A percentile compares a stretch with the other conserved stretches of the same genome.
phyloP scores from a whole-genome alignment of 2,113 vertebrate species.

The Orthochromis indermauri region DNA sequence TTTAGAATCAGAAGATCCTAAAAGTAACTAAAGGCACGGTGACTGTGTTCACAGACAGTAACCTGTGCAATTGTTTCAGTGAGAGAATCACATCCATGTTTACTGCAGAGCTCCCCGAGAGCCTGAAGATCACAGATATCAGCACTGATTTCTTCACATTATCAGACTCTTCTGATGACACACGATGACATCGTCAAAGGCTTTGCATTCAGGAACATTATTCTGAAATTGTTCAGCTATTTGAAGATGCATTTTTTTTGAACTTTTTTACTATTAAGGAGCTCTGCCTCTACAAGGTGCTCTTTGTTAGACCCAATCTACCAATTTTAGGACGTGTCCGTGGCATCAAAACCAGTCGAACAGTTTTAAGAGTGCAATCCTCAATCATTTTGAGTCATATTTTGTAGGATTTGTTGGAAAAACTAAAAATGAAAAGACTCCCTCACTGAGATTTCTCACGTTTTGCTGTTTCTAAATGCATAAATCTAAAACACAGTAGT shows the following conservation, averaged over 20 bases:
- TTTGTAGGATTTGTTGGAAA: neutral
- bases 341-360: neutral
- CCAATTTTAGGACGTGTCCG: neutral
- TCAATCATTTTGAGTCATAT: fast-evolving
- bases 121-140: neutral
- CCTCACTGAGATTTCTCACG: neutral
- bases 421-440: neutral
- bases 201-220: neutral
- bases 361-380: neutral
- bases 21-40: neutral
- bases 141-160: neutral
- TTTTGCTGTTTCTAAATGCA: neutral
- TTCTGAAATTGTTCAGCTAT: neutral
- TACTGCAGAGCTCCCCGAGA: neutral
- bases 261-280: neutral
- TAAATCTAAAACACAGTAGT: neutral
- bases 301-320: fast-evolving
- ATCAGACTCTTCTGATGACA: neutral
- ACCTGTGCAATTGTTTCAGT: neutral
- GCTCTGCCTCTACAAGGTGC: neutral
- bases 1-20: neutral
- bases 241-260: neutral
- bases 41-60: neutral
- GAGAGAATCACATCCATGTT: neutral
- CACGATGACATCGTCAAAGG: neutral